Evolutionary conservation across 2,797 vertebrate species (phyloP), one percentile per base, ranked within the genome.

Genomic region (Saguinus oedipus): DNA sequence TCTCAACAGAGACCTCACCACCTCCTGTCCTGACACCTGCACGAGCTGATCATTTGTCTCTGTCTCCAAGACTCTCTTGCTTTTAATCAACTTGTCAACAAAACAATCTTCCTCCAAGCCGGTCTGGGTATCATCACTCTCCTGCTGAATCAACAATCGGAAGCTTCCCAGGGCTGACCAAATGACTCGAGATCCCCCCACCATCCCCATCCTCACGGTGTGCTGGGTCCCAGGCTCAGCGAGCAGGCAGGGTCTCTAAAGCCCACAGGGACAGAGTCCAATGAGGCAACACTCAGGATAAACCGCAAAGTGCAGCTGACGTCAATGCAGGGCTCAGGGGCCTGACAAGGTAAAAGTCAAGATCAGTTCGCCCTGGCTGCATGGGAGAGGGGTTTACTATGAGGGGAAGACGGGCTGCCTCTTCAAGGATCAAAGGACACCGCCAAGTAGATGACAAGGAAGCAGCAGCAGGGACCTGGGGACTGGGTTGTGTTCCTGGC

Each of bases 171-270:
- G 30, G 14, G 53, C 27, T 27, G 5, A 24, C 30, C 33, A n/a
- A 61, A 13, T 19, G 50, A 53, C 24, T 57, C 24, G 0, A 26
- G 3, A 2, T n/a, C 11, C 4, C 8, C n/a, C 20, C 1, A 4
- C 5, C 26, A 22, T 39, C 13, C 30, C 46, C 27, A 19, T 11
- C 33, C 14, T 39, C 1, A 0, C 15, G 11, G 11, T 2, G 1
- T 15, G 14, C 61, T 15, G 2, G 42, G 33, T 20, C 26, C 12
- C 6, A 20, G 59, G 72, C 61, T 72, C 11, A 6, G 48, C 15
- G 13, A 15, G 46, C 57, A 2, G 14, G 19, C 33, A 11, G 4
- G 2, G 19, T 19, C 81, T 64, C 53, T 6, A 15, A 26, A 48
- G 57, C 17, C 19, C 55, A 46, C 42, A 36, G 42, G 19, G 30